Conservation (phyloP, 2,888 invertebrate genomes). For the Thereva unica region DNA sequence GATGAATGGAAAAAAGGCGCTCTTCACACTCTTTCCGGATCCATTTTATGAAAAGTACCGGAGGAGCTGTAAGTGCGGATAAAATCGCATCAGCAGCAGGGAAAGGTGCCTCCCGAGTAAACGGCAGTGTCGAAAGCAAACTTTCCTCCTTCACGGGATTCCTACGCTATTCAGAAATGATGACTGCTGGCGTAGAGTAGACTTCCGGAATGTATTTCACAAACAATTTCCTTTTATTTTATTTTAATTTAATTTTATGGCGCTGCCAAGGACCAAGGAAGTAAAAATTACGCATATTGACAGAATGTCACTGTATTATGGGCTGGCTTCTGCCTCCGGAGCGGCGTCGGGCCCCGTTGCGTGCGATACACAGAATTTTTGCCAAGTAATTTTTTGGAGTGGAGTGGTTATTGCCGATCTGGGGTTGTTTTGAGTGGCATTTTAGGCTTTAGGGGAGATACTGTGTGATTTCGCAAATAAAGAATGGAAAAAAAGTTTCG, state of each 20-base stretch:
- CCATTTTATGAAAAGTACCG: constrained; percentile 36
- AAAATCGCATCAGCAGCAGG: constrained; percentile 37
- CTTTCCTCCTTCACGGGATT: constrained; percentile 29
- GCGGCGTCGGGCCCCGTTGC: too few species aligned
- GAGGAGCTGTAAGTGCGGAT: constrained; percentile 38
- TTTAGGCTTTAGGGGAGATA: too few species aligned
- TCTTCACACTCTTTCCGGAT: constrained; percentile 22
- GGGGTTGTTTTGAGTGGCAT: too few species aligned
- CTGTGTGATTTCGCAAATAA: too few species aligned
- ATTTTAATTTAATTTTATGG: constrained; percentile 43
- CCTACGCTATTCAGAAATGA: constrained; percentile 23
- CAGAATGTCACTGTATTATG: not conserved
- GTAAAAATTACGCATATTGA: constrained; percentile 25
- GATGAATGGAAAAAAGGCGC: constrained; percentile 19
- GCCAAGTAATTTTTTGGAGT: too few species aligned
- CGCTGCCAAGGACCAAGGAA: constrained; percentile 22
- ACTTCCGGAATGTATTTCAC: constrained; percentile 40
- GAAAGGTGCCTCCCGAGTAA: constrained; percentile 25
- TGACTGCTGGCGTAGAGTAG: constrained; percentile 28
- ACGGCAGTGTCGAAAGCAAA: constrained; percentile 35
- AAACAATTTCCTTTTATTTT: constrained; percentile 43
- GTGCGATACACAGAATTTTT: too few species aligned
- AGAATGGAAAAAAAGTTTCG: too few species aligned
- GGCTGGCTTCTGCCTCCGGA: too few species aligned
- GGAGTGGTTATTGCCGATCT: too few species aligned